phyloP scores from a whole-genome alignment of 2,113 vertebrate species.

The Columba livia region DNA sequence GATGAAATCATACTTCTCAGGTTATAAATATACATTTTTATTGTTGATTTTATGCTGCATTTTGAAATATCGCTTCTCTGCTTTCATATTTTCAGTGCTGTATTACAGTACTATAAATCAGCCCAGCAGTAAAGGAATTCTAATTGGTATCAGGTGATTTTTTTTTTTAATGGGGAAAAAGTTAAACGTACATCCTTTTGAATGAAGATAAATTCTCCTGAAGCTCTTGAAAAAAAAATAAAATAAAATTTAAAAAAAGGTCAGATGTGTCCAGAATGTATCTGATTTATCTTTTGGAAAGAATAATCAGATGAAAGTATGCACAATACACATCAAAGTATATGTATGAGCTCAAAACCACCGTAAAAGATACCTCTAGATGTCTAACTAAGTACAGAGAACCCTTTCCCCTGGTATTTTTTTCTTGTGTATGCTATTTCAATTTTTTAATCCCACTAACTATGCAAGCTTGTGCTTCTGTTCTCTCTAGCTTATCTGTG shows the following conservation, averaged over 20 bases:
- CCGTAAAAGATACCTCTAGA: not conserved
- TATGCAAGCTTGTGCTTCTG: not conserved
- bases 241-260: conserved; percentile 22
- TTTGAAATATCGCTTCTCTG: conserved; percentile 88
- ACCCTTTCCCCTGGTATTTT: not conserved
- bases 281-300: conserved; percentile 66
- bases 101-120: conserved; percentile 85
- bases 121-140: conserved; percentile 77
- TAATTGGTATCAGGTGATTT: conserved; percentile 87
- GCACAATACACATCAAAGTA: conserved; percentile 38
- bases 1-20: conserved; percentile 88
- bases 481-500: not conserved
- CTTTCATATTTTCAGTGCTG: conserved; percentile 85
- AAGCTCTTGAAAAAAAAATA: not conserved
- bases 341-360: not conserved
- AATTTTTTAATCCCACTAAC: not conserved
- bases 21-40: conserved; percentile 89
- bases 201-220: conserved; percentile 61
- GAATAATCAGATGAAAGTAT: conserved; percentile 62
- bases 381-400: not conserved
- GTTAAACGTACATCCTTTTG: conserved; percentile 66
- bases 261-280: conserved; percentile 42
- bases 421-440: not conserved
- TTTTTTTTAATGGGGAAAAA: conserved; percentile 28
- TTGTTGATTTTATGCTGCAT: conserved; percentile 85